Evolutionary conservation across 2,797 vertebrate genomes (phyloP), one percentile per base, ranked within the genome.

Genomic region (Stomatorhinus walkeri): DNA sequence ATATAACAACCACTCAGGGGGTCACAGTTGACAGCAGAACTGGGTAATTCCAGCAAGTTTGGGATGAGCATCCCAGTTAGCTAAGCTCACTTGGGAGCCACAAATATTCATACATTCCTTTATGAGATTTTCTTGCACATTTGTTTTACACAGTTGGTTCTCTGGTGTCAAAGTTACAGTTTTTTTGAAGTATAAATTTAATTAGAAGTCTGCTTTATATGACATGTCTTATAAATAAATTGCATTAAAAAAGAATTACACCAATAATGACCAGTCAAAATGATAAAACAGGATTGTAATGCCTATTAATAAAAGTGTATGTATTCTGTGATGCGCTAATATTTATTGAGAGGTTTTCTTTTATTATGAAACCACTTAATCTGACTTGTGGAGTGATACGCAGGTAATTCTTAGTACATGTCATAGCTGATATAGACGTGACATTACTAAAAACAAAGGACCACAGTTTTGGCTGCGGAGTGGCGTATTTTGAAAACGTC

Each of bases 401-500:
- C 43, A 79, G 68, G 68, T 76, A 40, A 76, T 79, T n/a, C 14
- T 43, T 7, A 43, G 36, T 40, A 79, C 6, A 6, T 32, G 72
- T 76, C 32, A 5, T 79, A 40, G 32, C 36, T 43, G 32, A 19
- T 68, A 32, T 32, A 32, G 64, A 14, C 40, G 68, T 76, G 14
- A 40, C 14, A 40, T 64, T n/a, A 3, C 36, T 79, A 8, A 36
- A 28, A 8, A 76, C 68, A 76, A 36, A 79, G 72, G 36, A 43
- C 32, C 72, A 79, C 8, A 32, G 72, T n/a, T 40, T 40, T 2
- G 32, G 68, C 14, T 76, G 68, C 10, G 16, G 6, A 43, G 72
- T 79, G 72, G 36, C 32, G 36, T 79, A 79, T 43, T 79, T 79
- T 79, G 72, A 79, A 79, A 79, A 79, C 72, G 16, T 79, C 72